A percentile compares a stretch with the other conserved stretches of the same genome.
These are phyloP conservation scores for Morus bassanus DNA, from an alignment of 2,797 vertebrate species.

Conservation along the genomic window DNA sequence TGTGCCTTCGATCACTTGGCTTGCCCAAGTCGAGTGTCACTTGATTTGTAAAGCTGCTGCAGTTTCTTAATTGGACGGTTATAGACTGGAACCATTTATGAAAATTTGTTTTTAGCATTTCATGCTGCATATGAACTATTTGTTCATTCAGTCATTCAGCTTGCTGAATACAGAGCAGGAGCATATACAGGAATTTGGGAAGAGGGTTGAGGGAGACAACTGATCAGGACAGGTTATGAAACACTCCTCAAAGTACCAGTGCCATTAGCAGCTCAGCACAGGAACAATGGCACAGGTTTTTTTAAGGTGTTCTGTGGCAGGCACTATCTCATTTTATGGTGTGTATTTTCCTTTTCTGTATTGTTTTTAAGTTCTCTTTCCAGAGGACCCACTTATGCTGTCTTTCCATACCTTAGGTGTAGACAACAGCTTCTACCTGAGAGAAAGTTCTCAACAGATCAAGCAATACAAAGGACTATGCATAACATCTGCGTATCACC, in stretches of 20 bases:
- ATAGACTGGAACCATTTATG: neutral
- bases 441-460: neutral
- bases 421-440: neutral
- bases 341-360: neutral
- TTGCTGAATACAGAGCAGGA: neutral
- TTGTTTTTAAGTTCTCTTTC: neutral
- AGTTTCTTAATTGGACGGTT: slow-evolving; percentile 22
- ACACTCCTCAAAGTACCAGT: neutral
- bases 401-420: neutral
- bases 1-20: neutral
- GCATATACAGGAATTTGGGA: neutral
- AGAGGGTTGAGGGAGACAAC: neutral
- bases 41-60: slow-evolving; percentile 20
- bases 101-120: neutral
- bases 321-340: neutral
- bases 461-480: neutral
- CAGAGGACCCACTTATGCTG: neutral
- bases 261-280: neutral
- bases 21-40: neutral
- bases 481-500: neutral
- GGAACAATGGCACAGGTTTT: neutral
- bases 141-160: neutral
- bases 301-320: neutral
- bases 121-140: neutral
- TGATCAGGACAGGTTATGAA: neutral